A percentile compares a stretch with the other conserved stretches of the same genome.
phyloP scores from a whole-genome alignment of 2,888 invertebrate species.

The Apantesis nais region DNA sequence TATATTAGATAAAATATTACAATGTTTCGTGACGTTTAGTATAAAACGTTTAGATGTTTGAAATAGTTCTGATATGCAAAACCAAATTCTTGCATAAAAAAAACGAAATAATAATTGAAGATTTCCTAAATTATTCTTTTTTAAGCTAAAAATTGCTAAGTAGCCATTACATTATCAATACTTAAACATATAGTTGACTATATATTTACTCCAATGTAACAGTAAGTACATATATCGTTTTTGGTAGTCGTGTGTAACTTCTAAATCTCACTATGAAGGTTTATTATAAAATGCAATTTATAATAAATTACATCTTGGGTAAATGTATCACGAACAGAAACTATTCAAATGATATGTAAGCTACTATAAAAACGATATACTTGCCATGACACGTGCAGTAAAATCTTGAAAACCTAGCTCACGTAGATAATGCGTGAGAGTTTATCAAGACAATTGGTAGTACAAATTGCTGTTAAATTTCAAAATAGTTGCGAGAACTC shows the following conservation, averaged over 20 bases:
- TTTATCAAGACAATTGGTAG: conserved; percentile 16
- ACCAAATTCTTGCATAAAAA: too few relatives aligned
- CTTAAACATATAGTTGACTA: too few relatives aligned
- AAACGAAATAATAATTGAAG: too few relatives aligned
- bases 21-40: too few relatives aligned
- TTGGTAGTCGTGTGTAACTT: not conserved
- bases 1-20: too few relatives aligned
- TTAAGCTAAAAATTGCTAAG: too few relatives aligned
- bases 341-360: not conserved
- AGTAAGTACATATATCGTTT: too few relatives aligned
- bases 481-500: conserved; percentile 22
- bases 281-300: not conserved
- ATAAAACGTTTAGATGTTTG: not conserved
- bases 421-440: conserved; percentile 4
- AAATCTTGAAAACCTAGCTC: conserved; percentile 3
- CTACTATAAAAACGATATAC: not conserved
- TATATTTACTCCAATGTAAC: not conserved
- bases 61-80: not conserved
- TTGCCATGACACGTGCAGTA: conserved; percentile 7
- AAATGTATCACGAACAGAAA: not conserved
- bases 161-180: too few relatives aligned
- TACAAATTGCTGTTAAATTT: conserved; percentile 16
- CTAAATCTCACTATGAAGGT: not conserved
- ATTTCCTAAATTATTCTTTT: too few relatives aligned
- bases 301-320: not conserved